Conservation (phyloP, 2,113 vertebrate genomes). For the Amphiprion ocellaris region DNA sequence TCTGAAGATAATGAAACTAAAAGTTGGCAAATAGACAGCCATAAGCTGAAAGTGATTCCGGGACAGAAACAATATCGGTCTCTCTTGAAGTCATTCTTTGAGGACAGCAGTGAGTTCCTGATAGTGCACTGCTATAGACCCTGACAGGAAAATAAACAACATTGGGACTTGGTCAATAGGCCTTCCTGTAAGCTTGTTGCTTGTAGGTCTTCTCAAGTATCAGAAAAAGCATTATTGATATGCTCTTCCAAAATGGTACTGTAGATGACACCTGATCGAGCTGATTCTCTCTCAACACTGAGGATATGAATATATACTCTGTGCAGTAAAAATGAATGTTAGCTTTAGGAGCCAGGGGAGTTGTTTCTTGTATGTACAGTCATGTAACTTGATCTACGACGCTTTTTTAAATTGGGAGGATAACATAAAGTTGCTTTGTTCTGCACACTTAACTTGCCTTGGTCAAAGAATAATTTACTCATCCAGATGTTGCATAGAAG, state of each 20-base stretch:
- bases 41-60: constrained; percentile 54
- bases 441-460: background rate
- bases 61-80: constrained; percentile 73
- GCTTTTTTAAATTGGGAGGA: constrained; percentile 31
- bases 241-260: constrained; percentile 59
- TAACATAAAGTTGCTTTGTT: background rate
- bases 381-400: constrained; percentile 18
- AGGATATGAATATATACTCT: constrained; percentile 17
- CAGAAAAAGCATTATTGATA: constrained; percentile 77
- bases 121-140: constrained; percentile 68
- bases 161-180: constrained; percentile 79
- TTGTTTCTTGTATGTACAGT: constrained; percentile 27
- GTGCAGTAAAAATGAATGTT: constrained; percentile 45
- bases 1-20: constrained; percentile 27
- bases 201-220: constrained; percentile 78
- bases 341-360: constrained; percentile 42
- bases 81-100: constrained; percentile 42
- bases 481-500: background rate
- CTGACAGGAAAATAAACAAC: constrained; percentile 81
- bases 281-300: constrained; percentile 40
- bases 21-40: constrained; percentile 26
- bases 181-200: constrained; percentile 85
- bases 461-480: constrained; percentile 8
- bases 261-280: constrained; percentile 74
- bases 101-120: constrained; percentile 73